Conservation (phyloP, 2,797 vertebrate species). For the Myotis findleyi region DNA sequence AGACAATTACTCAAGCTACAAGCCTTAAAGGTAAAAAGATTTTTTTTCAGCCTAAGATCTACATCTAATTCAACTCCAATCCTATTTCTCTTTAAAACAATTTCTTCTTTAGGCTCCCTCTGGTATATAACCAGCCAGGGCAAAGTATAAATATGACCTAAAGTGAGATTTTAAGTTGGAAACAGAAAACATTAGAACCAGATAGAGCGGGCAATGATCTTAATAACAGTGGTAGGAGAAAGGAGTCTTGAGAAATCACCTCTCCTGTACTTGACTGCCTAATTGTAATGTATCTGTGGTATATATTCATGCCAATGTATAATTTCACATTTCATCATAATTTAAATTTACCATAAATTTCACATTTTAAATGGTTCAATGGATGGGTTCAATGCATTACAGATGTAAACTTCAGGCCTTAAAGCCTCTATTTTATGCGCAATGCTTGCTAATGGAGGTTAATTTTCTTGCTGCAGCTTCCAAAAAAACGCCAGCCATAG, state of each 20-base stretch:
- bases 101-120: slow-evolving; percentile 15
- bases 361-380: not conserved
- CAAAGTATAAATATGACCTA: not conserved
- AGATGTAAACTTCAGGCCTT: not conserved
- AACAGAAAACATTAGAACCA: not conserved
- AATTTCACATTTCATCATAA: not conserved
- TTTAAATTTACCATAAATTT: slow-evolving; percentile 20
- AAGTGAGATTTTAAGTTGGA: slow-evolving; percentile 19
- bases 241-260: not conserved
- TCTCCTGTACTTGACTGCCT: not conserved
- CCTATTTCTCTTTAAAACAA: not conserved
- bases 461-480: not conserved
- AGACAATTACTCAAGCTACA: not conserved
- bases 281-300: not conserved
- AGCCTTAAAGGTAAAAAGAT: not conserved
- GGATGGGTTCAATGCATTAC: not conserved
- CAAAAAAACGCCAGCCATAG: not conserved
- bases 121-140: not conserved
- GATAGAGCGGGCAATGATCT: not conserved
- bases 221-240: not conserved
- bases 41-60: not conserved
- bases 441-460: not conserved
- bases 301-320: not conserved
- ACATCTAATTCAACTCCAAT: not conserved
- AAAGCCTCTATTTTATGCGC: not conserved